phyloP scores from a whole-genome alignment of 30 jellyfish, hydroid and myxozoan genomes.

The Pseudorhiza aurosa region DNA sequence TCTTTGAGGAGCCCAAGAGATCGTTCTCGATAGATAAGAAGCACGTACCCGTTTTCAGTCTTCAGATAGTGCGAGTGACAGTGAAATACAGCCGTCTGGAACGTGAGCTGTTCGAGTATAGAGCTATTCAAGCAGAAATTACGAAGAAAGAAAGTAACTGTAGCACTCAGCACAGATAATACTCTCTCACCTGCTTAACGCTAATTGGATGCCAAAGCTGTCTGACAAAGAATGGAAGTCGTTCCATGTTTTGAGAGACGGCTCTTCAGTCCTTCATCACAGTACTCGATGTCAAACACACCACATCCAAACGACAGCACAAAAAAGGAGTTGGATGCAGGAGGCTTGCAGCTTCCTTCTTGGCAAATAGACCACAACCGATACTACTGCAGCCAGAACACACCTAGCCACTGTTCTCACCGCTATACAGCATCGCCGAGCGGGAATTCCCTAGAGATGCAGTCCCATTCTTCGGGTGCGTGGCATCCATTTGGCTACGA shows the following conservation, averaged over 20 bases:
- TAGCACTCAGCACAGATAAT: no score
- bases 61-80: not conserved
- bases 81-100: not conserved
- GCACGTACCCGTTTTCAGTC: conserved; percentile 23
- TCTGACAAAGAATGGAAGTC: conserved; percentile 42
- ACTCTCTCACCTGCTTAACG: no score
- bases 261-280: conserved; percentile 41
- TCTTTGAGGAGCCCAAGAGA: not conserved
- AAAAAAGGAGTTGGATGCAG: conserved; percentile 29
- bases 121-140: no score
- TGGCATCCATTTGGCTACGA: conserved; percentile 65
- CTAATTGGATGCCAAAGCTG: not conserved
- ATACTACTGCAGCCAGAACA: conserved; percentile 15
- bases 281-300: conserved; percentile 11
- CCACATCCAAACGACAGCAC: not conserved
- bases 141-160: no score
- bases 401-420: conserved; percentile 42
- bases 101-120: no score
- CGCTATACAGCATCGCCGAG: conserved; percentile 35
- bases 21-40: conserved; percentile 3
- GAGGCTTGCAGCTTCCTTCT: conserved; percentile 28
- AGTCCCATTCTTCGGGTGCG: conserved; percentile 22
- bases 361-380: conserved; percentile 56
- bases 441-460: conserved; percentile 5
- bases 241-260: conserved; percentile 57